phyloP scores from a whole-genome alignment of 2,888 invertebrate genomes.

The Emesis russula region DNA sequence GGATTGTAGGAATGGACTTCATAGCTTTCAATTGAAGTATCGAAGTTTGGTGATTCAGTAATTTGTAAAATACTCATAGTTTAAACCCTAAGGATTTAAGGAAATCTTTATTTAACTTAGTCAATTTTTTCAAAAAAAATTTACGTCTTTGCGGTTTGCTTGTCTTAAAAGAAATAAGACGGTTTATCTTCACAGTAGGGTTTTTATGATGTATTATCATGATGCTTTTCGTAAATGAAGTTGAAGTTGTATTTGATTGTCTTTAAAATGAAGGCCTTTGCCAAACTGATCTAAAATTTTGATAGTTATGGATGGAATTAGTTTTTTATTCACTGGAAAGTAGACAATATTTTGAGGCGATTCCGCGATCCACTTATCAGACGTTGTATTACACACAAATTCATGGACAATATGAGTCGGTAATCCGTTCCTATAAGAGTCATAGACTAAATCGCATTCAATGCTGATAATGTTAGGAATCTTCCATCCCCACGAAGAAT shows the following conservation, averaged over 20 bases:
- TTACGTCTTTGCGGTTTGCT: slow-evolving; percentile 50
- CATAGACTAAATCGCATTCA: not conserved
- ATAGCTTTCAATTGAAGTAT: slow-evolving; percentile 71
- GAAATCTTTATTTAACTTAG: slow-evolving; percentile 46
- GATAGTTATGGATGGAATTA: not conserved
- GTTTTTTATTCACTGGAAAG: not conserved
- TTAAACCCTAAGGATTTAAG: slow-evolving; percentile 61
- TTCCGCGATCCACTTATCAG: not conserved
- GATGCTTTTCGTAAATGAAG: not conserved
- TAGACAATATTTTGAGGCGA: not conserved
- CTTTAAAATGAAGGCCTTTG: too few relatives aligned
- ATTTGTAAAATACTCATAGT: slow-evolving; percentile 69
- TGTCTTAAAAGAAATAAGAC: not conserved
- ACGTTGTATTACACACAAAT: not conserved
- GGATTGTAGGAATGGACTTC: slow-evolving; percentile 73
- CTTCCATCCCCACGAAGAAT: not conserved
- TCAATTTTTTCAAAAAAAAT: slow-evolving; percentile 42
- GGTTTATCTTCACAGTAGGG: not conserved
- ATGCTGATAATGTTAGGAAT: not conserved
- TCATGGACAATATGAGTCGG: not conserved
- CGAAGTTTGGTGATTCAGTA: slow-evolving; percentile 49
- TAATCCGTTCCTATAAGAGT: not conserved
- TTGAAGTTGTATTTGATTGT: not conserved
- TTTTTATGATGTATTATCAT: not conserved
- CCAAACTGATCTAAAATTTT: not conserved